Conservation (phyloP, 2,113 vertebrate species). For the Bambusicola thoracicus region DNA sequence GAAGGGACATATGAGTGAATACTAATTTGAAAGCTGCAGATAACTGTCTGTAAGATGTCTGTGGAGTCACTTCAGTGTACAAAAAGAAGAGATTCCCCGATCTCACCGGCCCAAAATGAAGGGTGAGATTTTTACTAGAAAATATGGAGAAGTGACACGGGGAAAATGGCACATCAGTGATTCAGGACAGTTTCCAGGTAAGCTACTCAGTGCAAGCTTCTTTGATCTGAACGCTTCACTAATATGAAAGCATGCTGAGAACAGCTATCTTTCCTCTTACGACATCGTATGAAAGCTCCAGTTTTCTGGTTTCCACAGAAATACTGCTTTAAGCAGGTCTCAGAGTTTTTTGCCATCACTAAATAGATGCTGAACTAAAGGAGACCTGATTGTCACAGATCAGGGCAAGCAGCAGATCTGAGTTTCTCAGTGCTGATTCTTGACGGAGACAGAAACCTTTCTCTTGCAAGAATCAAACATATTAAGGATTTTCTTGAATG, state of each 20-base stretch:
- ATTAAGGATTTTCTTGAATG: background rate
- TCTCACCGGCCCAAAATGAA: background rate
- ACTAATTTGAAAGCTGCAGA: background rate
- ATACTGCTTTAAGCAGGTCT: accelerated
- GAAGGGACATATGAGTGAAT: background rate
- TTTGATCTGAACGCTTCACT: background rate
- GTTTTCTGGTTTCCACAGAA: background rate
- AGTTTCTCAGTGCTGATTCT: background rate
- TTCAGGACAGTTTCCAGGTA: background rate
- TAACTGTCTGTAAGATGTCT: background rate
- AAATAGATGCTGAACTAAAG: background rate
- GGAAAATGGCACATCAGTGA: background rate
- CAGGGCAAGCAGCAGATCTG: background rate
- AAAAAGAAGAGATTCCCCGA: background rate
- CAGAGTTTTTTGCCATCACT: background rate
- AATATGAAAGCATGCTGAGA: background rate
- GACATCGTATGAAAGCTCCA: background rate
- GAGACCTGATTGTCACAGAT: background rate
- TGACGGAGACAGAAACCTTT: background rate
- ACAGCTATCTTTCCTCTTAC: background rate
- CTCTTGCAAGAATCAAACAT: background rate
- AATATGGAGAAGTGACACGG: background rate
- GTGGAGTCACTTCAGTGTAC: background rate
- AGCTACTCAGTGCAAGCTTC: background rate
- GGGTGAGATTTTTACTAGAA: background rate